Conservation (phyloP, 2,888 invertebrate genomes). For the Sympetrum striolatum region DNA sequence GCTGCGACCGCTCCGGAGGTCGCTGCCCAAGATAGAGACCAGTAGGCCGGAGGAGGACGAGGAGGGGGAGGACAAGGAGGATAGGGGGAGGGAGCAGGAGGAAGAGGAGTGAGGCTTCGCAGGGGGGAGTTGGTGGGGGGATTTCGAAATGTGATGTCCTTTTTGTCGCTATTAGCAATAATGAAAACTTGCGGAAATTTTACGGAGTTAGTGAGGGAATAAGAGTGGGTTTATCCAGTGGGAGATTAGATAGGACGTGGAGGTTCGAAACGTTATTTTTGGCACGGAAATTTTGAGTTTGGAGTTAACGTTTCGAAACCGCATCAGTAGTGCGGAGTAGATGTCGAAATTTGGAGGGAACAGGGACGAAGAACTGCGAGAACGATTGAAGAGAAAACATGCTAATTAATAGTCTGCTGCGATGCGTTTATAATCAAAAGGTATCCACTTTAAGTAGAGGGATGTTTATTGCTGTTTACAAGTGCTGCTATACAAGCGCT, state of each 20-base stretch:
- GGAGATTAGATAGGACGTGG: not conserved
- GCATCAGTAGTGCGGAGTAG: too few relatives aligned
- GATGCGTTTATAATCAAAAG: too few relatives aligned
- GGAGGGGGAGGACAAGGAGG: not conserved
- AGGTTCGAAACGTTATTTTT: too few relatives aligned
- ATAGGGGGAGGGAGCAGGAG: not conserved
- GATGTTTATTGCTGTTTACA: too few relatives aligned
- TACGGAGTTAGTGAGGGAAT: not conserved
- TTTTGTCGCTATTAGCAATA: not conserved
- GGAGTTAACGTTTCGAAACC: too few relatives aligned
- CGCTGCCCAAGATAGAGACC: conserved; percentile 12
- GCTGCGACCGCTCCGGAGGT: not conserved
- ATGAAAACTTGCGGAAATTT: not conserved
- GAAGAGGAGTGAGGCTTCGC: not conserved
- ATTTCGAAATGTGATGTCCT: not conserved
- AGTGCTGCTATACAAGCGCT: too few relatives aligned
- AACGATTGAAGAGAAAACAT: too few relatives aligned
- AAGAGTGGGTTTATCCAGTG: not conserved
- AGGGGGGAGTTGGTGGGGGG: not conserved
- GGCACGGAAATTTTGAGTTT: too few relatives aligned
- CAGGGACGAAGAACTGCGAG: too few relatives aligned
- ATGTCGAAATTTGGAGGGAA: too few relatives aligned
- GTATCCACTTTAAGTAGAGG: too few relatives aligned
- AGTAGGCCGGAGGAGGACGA: not conserved
- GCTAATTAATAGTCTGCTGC: too few relatives aligned